Base-by-base conservation (phyloP, 2,797 vertebrate species). In the Astyanax mexicanus region DNA sequence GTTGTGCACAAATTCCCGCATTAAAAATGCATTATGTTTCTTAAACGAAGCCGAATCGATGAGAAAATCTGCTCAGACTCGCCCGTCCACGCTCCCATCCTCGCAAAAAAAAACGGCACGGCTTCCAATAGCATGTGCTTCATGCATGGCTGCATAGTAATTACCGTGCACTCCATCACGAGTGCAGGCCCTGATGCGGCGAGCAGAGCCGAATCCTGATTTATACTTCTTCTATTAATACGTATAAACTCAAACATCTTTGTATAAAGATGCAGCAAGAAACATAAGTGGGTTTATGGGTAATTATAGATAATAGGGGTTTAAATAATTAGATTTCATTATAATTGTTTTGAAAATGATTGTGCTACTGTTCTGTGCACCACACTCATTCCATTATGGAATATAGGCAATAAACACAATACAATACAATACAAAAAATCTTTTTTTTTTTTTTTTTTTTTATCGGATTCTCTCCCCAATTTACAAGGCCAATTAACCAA, bases 141-240 rank as follows among this genome's bases (percentile, higher is more conserved):
- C 60, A 72, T 32, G 68, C 75, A 55, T 71, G 58, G 32, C 25
- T 65, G 60, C 69, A 38, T 71, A 19, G 42, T 66, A 77, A 77
- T 77, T 77, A 72, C 51, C 3, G 21, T 42, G 65, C 17, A 57
- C 60, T 64, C 60, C 19, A 29, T 77, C 47, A 57, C 37, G 67
- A 69, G 37, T 5, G 32, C 58, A 35, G 1, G 19, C 37, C 37
- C n/a, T 6, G 35, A 13, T 4, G 58, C 35, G 62, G 10, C n/a
- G 19, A 13, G n/a, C 35, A 5, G n/a, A 23, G 55, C 55, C n/a
- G 8, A 35, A 32, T 15, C 15, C 54, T 6, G 54, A 13, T 29
- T 55, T 29, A 7, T 25, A 54, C 4, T 27, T 54, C 11, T 27
- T 54, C 11, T 25, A 21, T 54, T 51, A 12, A 27, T 12, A 25